Conservation (phyloP, 2,797 vertebrate genomes). For the Garrulus glandarius region DNA sequence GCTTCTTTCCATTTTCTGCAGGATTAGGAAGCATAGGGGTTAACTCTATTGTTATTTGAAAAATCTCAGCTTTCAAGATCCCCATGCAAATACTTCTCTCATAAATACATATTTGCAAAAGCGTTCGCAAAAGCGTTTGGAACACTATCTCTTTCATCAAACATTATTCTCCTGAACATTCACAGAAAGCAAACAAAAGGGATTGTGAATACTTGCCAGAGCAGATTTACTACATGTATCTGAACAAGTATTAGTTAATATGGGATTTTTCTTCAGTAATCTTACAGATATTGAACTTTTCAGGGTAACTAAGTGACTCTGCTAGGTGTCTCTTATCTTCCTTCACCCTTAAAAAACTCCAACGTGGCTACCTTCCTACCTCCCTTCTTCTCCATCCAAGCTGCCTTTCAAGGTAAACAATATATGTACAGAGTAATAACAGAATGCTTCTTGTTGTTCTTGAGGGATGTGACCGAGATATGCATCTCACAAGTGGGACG, state of each 20-base stretch:
- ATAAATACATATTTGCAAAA: slow-evolving; percentile 36
- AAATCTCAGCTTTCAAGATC: not conserved
- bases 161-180: slow-evolving; percentile 11
- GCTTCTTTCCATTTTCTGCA: not conserved
- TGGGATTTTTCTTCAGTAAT: not conserved
- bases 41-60: not conserved
- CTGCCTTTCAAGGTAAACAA: not conserved
- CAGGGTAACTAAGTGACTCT: not conserved
- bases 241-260: not conserved
- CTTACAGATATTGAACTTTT: not conserved
- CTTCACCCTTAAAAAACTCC: not conserved
- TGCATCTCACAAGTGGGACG: not conserved
- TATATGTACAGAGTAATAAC: not conserved
- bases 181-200: slow-evolving; percentile 25
- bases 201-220: not conserved
- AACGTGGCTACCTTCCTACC: not conserved
- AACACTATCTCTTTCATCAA: slow-evolving; percentile 41
- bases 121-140: slow-evolving; percentile 1
- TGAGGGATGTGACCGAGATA: not conserved
- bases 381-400: not conserved
- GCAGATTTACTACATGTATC: not conserved
- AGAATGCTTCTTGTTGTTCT: not conserved
- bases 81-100: not conserved
- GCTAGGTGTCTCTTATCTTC: accelerated
- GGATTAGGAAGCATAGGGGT: not conserved